Evolutionary conservation across 2,888 invertebrate genomes (phyloP), one percentile per base, ranked within the genome.

Genomic region (Camponotus fellah): DNA sequence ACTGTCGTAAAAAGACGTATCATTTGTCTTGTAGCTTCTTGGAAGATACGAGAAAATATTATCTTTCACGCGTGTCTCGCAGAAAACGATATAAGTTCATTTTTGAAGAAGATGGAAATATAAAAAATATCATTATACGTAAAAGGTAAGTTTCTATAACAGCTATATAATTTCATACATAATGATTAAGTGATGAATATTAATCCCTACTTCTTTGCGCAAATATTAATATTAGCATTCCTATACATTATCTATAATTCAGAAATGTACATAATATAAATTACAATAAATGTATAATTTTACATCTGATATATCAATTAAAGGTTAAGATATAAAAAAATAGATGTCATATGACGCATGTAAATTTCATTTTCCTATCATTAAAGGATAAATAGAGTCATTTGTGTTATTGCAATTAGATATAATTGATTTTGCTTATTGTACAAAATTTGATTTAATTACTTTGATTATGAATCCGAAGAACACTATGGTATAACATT

Each of bases 1-100:
- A 76, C 71, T 37, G 43, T 75, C 34, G 37, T 14, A 32, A 77
- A 71, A 71, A 71, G 77, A 77, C 71, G 40, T 32, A 72, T 71
- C 72, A 32, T 77, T 77, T 71, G 71, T 71, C 77, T 68, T 49
- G 43, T 10, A 40, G 40, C 40, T 77, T 56, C 43, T 40, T 53
- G 76, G 53, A 68, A 26, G 53, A 68, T 32, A 40, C 32, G 14
- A 56, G 32, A n/a, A 21, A 40, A 40, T 40, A 77, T 71, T 40
- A 77, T 10, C 40, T 46, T n/a, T 71, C 43, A 21, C 10, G 72
- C 14, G n/a, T 56, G 6, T 77, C 71, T 40, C n/a, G 26, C 14
- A 21, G 14, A n/a, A 40, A 12, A n/a, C 40, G 8, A 5, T 37
- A 26, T 37, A 26, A n/a, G 14, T 34, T 26, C n/a, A 21, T 64